Evolutionary conservation across 2,797 vertebrate genomes (phyloP).

Genomic region (Anguilla megastoma): DNA sequence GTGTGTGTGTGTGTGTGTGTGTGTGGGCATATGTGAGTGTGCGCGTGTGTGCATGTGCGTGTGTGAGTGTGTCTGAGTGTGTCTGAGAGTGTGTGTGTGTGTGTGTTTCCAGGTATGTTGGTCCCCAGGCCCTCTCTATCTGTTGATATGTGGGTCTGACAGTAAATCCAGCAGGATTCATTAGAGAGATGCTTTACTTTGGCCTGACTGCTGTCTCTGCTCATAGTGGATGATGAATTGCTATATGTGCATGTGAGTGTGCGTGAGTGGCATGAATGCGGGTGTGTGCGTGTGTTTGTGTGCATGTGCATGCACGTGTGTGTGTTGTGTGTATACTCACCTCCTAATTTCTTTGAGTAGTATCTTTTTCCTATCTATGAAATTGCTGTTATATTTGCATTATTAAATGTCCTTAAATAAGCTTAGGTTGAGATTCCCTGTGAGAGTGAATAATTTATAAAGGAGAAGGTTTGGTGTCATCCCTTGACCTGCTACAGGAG

Average conservation of each 20-base stretch:
- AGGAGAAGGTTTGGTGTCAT: not conserved
- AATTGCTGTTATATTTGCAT: not conserved
- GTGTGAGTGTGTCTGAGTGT: not conserved
- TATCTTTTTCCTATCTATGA: constrained; percentile 1
- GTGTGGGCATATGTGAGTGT: not conserved
- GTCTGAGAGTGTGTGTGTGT: not conserved
- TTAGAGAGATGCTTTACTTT: constrained; percentile 64
- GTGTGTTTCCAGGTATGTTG: not conserved
- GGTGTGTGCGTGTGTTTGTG: not conserved
- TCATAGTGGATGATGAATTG: not conserved
- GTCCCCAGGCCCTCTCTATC: not conserved
- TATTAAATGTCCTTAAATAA: not conserved
- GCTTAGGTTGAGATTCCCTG: not conserved
- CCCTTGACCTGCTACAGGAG: not conserved
- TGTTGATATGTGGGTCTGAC: constrained; percentile 51
- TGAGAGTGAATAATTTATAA: constrained; percentile 8
- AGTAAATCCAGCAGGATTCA: constrained; percentile 68
- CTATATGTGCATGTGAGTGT: not conserved
- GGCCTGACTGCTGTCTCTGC: constrained; percentile 49
- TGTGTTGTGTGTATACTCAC: not conserved
- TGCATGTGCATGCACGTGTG: not conserved
- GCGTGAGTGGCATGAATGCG: not conserved
- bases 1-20: not conserved
- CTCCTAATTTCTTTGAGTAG: not conserved
- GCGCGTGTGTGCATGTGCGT: not conserved